Conservation (phyloP, 2,113 vertebrate species). For the Dinomys branickii region DNA sequence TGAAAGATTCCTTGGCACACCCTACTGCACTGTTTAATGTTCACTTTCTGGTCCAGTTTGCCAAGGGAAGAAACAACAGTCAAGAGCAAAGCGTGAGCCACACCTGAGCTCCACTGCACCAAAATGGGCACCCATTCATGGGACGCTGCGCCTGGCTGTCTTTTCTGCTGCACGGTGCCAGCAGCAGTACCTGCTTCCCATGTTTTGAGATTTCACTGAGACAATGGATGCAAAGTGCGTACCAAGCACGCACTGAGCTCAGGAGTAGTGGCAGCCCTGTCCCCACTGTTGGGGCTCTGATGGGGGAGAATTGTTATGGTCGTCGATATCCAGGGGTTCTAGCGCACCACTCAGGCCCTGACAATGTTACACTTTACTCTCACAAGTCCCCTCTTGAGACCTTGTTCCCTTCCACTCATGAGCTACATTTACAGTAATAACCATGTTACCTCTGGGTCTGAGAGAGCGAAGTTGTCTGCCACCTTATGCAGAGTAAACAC, state of each 20-base stretch:
- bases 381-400: background rate
- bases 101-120: background rate
- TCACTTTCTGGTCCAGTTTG: background rate
- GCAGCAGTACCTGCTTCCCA: background rate
- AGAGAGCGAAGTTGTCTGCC: background rate
- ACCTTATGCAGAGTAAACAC: background rate
- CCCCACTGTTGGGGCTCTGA: background rate
- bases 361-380: background rate
- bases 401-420: background rate
- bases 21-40: background rate
- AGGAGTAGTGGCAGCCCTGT: background rate
- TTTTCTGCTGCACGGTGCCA: background rate
- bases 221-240: background rate
- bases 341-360: background rate
- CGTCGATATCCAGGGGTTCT: background rate
- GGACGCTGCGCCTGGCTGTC: background rate
- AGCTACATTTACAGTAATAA: background rate
- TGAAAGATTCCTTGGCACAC: background rate
- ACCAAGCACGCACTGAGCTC: background rate
- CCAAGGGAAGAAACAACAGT: background rate
- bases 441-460: background rate
- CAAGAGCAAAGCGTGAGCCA: background rate
- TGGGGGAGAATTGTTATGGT: rapidly evolving
- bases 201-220: background rate
- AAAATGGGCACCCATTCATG: background rate